Base-by-base conservation (phyloP, 2,113 vertebrate genomes). In the Axis porcinus region DNA sequence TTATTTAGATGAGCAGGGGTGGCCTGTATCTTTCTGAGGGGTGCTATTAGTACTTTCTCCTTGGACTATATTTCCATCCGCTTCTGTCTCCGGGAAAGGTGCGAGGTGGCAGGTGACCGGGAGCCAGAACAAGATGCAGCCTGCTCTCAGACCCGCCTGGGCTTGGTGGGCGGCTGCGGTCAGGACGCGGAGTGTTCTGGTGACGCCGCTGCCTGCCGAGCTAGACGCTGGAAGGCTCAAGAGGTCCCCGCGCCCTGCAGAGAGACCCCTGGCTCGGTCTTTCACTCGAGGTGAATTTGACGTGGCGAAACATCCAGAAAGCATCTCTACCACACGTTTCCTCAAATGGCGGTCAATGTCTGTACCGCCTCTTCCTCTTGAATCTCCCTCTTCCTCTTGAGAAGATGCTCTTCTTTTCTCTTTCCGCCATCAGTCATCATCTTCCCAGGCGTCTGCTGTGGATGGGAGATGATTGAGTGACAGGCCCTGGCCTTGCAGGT, bases 391-490 rank as follows among this genome's bases (percentile, higher is more conserved):
- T 25, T 54, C 16, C 2, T 81, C 50, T n/a, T 17, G 0, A 4
- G 2, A 5, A 92, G 54, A 9, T 15, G 17, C 19, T 64, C 19
- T 36, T 64, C 19, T 36, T 52, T 82, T 21, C n/a, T 64, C 2
- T 92, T 87, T 84, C 36, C 5, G 33, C 7, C 6, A 7, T 55
- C 28, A 6, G 6, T 27, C 0, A 1, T 9, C 27, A 1, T 40
- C 6, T 28, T 36, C 43, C 54, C 30, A 70, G n/a, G 50, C 1
- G 0, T 27, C 50, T 4, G 0, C 23, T 12, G 33, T 0, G 4
- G 58, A 23, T 0, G 2, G 58, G 33, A 55, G 19, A 30, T 0
- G 0, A 3, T 6, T 13, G 17, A 15, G 5, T 15, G 60, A 17
- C 0, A 14, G 36, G 7, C 74, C 5, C 70, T 27, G 45, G 45